Percentiles rank a stretch among this genome's conserved stretches.
Conservation (phyloP, 2,797 vertebrate species). For the Hipposideros larvatus region DNA sequence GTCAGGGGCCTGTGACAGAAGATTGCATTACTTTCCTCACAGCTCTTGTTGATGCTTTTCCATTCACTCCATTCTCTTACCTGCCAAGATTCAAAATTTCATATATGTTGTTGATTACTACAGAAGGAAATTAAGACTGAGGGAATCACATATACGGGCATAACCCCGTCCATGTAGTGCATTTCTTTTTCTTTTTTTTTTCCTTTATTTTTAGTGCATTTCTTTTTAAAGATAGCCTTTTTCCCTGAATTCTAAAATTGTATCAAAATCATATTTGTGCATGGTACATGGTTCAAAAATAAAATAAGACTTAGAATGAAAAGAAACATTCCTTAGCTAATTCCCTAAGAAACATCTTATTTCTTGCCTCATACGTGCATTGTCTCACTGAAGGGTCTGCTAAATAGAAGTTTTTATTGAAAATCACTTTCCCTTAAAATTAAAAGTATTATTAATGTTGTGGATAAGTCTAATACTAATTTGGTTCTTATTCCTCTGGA, state of each 20-base stretch:
- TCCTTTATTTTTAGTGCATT: too few relatives aligned
- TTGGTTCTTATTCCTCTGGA: background rate
- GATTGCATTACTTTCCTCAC: background rate
- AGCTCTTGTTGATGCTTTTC: background rate
- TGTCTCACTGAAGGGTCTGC: background rate
- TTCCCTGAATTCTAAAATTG: background rate
- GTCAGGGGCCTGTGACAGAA: background rate
- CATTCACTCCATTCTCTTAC: background rate
- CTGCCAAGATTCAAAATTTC: background rate
- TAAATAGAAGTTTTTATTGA: background rate
- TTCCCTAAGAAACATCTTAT: background rate
- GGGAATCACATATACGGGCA: background rate
- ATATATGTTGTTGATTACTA: background rate
- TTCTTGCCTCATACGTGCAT: background rate
- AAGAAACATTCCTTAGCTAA: conserved; percentile 4
- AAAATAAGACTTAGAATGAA: background rate
- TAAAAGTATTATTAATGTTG: background rate
- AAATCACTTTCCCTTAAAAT: background rate
- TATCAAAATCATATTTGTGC: background rate
- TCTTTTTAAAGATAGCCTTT: background rate
- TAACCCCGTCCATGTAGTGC: background rate
- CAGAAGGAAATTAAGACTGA: background rate
- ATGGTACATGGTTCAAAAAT: background rate
- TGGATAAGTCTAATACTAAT: background rate
- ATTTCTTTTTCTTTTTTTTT: too few relatives aligned